Percentiles rank a stretch among this genome's conserved stretches.
These are phyloP conservation scores for Crypturellus tataupa DNA, from an alignment of 2,797 vertebrate species.

Conservation along the genomic window DNA sequence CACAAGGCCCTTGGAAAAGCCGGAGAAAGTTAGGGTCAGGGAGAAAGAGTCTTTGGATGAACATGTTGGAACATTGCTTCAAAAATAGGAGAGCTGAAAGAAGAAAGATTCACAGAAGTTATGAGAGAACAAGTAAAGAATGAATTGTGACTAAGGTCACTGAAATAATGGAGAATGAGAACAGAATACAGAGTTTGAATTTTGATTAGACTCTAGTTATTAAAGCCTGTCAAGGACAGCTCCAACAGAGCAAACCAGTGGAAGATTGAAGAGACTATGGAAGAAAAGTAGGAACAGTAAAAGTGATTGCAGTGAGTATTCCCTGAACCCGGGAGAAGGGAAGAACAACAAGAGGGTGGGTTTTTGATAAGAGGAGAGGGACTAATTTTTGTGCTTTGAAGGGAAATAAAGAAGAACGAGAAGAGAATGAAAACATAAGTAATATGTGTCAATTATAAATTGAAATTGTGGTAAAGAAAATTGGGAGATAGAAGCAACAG, in stretches of 20 bases:
- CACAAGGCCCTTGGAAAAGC: background rate
- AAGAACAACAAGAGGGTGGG: background rate
- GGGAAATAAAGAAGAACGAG: background rate
- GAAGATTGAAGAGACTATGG: conserved; percentile 3
- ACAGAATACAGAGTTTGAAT: background rate
- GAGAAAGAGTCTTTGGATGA: background rate
- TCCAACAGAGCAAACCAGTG: background rate
- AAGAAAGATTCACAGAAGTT: background rate
- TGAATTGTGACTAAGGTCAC: background rate
- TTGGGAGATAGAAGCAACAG: background rate
- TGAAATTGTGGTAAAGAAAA: background rate
- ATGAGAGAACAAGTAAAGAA: background rate
- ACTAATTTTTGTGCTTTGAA: background rate
- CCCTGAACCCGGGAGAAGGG: background rate
- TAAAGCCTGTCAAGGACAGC: background rate
- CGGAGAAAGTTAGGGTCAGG: background rate
- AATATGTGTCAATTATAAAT: background rate
- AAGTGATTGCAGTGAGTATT: background rate
- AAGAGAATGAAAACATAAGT: background rate
- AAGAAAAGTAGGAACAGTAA: background rate
- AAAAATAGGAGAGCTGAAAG: background rate
- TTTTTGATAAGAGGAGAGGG: background rate
- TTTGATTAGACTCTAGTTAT: conserved; percentile 11
- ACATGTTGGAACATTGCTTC: background rate
- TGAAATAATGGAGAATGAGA: conserved; percentile 15